phyloP scores from a whole-genome alignment of 1,140 invertebrate species.

The Patella vulgata region DNA sequence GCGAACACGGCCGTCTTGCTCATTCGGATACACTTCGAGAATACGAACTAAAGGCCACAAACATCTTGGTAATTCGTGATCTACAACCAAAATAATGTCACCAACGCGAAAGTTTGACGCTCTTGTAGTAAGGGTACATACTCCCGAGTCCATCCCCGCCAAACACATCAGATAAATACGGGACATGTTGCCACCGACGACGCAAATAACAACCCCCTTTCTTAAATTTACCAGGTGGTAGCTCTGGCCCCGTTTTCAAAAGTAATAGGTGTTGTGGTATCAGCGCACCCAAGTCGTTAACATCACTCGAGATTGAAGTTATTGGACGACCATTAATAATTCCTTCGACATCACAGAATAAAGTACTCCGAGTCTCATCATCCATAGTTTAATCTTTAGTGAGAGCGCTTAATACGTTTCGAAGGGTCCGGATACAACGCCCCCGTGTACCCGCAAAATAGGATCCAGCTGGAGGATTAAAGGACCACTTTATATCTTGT shows the following conservation, averaged over 20 bases:
- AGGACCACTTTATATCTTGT: too few species aligned
- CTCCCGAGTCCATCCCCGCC: constrained; percentile 18
- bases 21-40: too few species aligned
- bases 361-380: constrained; percentile 18
- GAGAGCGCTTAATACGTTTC: constrained; percentile 17
- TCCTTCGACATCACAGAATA: constrained; percentile 25
- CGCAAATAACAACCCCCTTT: not conserved
- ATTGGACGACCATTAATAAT: constrained; percentile 15
- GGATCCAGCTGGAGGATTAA: constrained; percentile 30
- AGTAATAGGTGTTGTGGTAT: constrained; percentile 14
- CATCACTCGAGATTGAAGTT: constrained; percentile 3
- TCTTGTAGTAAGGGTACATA: constrained; percentile 36
- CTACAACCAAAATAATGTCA: constrained; percentile 35
- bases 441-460: constrained; percentile 31
- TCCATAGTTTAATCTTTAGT: constrained; percentile 19
- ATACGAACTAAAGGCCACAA: constrained; percentile 1
- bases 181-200: constrained; percentile 15
- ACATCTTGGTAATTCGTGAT: constrained; percentile 25
- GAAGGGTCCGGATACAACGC: constrained; percentile 24
- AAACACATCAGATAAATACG: too few species aligned
- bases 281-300: constrained; percentile 9
- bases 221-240: constrained; percentile 3
- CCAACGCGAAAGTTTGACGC: constrained; percentile 34
- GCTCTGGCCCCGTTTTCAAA: not conserved
- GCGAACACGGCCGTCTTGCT: too few species aligned